Base-by-base conservation (phyloP, 2,797 vertebrate genomes). In the Sebastolobus altivelis region DNA sequence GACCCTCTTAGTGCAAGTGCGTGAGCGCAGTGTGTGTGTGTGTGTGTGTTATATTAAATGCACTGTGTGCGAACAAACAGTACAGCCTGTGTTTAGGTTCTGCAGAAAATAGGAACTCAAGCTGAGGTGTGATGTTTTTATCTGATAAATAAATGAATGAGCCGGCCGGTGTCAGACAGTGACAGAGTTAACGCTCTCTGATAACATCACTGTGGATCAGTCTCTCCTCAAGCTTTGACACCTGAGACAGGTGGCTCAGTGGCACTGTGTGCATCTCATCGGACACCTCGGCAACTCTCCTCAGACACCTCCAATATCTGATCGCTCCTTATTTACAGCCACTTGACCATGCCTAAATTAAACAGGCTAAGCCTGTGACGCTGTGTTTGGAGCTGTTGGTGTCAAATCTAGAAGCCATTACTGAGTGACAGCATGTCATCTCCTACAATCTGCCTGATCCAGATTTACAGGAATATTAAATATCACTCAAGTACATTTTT, bases 111-210 rank as follows among this genome's bases (percentile, higher is more conserved):
- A 40, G 55, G 81, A 90, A 86, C 70, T 80, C 38, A 68, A 88
- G 84, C 87, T 79, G 40, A 16, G 62, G 68, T 72, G 62, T 72
- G 56, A 72, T 56, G 72, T 67, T 59, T 74, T 63, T 52, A 16
- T 59, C 55, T 88, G 87, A 92, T 93, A 46, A 92, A 94, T 93
- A 87, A 92, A 92, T 93, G 25, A 93, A 90, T 67, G 81, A 89
- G 80, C 5, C 49, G 10, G 65, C 16, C 52, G 9, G 85, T 56
- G 76, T 75, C 12, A 1, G 27, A 16, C 65, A 29, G 55, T 20
- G 68, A 75, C 54, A 40, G 52, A 72, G 70, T 69, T 77, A 84
- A 77, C 20, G 40, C 77, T 75, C 77, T 84, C 85, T 81, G 89
- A 89, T 86, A 85, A 89, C 86, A 83, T 83, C 80, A 14, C 16